These are phyloP conservation scores for Palloptera scutellata DNA, from an alignment of 2,888 invertebrate genomes.

Conservation along the genomic window DNA sequence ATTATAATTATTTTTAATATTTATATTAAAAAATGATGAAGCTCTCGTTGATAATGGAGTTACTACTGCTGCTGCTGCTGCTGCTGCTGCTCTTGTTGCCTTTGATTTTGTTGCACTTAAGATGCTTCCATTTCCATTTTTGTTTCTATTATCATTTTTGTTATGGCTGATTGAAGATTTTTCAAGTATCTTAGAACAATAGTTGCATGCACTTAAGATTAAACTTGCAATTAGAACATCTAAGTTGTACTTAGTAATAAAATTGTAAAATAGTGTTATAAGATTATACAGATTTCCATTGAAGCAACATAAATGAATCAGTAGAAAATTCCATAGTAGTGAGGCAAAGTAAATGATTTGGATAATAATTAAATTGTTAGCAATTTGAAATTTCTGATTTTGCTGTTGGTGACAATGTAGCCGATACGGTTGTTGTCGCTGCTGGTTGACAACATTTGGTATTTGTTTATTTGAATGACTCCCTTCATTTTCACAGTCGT, in stretches of 20 bases:
- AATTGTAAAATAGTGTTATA: too few relatives aligned
- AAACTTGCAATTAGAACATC: too few relatives aligned
- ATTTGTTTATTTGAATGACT: not conserved
- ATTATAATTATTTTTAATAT: slow-evolving; percentile 31
- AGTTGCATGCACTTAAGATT: too few relatives aligned
- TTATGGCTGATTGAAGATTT: too few relatives aligned
- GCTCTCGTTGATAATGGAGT: slow-evolving; percentile 5
- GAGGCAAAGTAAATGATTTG: not conserved
- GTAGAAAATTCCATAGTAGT: slow-evolving; percentile 6
- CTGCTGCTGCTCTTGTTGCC: slow-evolving; percentile 16
- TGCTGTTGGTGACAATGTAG: not conserved
- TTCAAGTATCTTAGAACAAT: too few relatives aligned
- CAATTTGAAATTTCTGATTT: not conserved
- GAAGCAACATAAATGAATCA: not conserved
- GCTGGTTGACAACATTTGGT: not conserved
- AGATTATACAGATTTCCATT: not conserved
- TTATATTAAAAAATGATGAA: slow-evolving; percentile 12
- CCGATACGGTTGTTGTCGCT: not conserved
- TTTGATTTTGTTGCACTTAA: not conserved
- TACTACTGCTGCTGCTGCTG: slow-evolving; percentile 7
- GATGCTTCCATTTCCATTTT: not conserved
- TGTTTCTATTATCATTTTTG: not conserved
- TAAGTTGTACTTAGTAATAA: too few relatives aligned
- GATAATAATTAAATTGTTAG: not conserved
- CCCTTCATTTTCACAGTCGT: slow-evolving; percentile 61